These are phyloP conservation scores for Cephalopholis sonnerati DNA, from an alignment of 2,113 vertebrate species.

Conservation along the genomic window DNA sequence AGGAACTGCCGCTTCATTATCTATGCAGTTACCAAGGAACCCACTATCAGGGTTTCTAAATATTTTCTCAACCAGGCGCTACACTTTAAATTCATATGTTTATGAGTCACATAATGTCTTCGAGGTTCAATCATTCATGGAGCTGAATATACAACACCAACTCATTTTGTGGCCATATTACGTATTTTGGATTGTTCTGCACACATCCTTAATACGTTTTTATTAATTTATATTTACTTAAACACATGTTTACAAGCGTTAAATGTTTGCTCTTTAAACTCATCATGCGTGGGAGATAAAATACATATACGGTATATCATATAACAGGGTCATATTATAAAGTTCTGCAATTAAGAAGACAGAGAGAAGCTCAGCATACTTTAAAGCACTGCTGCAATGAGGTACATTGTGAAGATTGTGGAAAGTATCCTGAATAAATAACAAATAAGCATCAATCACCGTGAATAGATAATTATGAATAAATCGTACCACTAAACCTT, in stretches of 20 bases:
- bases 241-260: background rate
- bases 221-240: background rate
- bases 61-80: constrained; percentile 5
- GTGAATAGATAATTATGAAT: background rate
- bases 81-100: constrained; percentile 15
- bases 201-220: background rate
- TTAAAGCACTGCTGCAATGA: background rate
- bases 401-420: background rate
- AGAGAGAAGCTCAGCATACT: background rate
- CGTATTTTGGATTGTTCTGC: background rate
- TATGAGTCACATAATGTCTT: background rate
- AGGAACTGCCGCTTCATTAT: constrained; percentile 36
- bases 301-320: background rate
- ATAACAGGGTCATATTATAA: background rate
- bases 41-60: constrained; percentile 16
- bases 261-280: background rate
- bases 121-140: background rate
- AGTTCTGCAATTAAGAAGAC: background rate
- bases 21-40: constrained; percentile 37
- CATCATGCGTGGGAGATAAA: background rate
- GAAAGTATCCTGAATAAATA: background rate
- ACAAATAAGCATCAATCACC: background rate
- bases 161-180: background rate
- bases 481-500: background rate
- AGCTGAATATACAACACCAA: background rate